Evolutionary conservation across 2,888 invertebrate genomes (phyloP).

Genomic region (Tetragonisca angustula): DNA sequence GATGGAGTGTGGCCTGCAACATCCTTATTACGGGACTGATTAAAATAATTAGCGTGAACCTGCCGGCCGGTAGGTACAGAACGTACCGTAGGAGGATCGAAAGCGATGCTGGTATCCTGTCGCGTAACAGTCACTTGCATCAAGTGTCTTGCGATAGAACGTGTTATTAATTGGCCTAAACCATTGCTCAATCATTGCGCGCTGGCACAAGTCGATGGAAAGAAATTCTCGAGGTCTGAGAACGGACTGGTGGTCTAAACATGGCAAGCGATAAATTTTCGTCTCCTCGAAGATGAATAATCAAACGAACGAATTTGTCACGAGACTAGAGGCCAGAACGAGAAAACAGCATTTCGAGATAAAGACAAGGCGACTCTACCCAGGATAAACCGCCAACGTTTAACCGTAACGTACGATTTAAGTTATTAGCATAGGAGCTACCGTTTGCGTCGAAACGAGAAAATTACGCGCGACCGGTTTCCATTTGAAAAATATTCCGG

Average conservation of each 20-base stretch:
- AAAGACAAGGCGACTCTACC: slow-evolving; percentile 24
- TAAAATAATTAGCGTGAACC: slow-evolving; percentile 69
- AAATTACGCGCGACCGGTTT: slow-evolving; percentile 50
- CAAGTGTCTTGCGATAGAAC: slow-evolving; percentile 26
- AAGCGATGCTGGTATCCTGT: not conserved
- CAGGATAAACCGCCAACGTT: slow-evolving; percentile 39
- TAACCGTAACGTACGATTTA: slow-evolving; percentile 40
- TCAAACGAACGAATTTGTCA: slow-evolving; percentile 6
- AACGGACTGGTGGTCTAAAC: slow-evolving; percentile 4
- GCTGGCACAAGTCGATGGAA: not conserved
- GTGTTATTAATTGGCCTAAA: slow-evolving; percentile 40
- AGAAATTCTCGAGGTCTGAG: not conserved
- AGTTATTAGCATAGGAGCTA: slow-evolving; percentile 57
- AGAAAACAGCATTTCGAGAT: slow-evolving; percentile 28
- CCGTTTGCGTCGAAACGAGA: slow-evolving; percentile 47
- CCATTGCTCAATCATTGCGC: slow-evolving; percentile 34
- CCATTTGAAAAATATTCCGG: slow-evolving; percentile 8
- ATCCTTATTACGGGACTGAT: slow-evolving; percentile 72
- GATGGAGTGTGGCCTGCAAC: slow-evolving; percentile 50
- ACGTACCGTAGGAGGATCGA: not conserved
- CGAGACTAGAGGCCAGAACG: not conserved
- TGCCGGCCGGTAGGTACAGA: not conserved
- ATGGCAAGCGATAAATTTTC: not conserved
- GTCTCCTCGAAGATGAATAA: not conserved
- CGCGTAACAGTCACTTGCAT: slow-evolving; percentile 37